Evolutionary conservation across 2,113 vertebrate species (phyloP).

Genomic region (Coreoperca whiteheadi): DNA sequence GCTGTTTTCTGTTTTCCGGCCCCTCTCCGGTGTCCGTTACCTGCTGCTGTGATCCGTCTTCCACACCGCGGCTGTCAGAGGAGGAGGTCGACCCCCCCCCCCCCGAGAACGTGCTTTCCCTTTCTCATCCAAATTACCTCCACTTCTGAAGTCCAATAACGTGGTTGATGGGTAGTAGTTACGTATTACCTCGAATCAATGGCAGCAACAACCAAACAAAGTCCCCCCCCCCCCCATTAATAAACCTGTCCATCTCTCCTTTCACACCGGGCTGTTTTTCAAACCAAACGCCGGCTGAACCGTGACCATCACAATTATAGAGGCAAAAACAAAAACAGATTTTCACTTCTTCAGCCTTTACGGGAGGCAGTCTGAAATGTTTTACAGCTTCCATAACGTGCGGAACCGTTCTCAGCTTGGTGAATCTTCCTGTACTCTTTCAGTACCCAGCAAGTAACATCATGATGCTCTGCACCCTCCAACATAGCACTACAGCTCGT

Average conservation of each 20-base stretch:
- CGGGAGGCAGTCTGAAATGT: not conserved
- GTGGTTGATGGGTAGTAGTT: conserved; percentile 12
- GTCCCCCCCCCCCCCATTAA: conserved; percentile 32
- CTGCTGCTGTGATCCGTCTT: conserved; percentile 2
- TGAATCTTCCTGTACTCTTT: not conserved
- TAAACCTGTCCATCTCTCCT: conserved; percentile 49
- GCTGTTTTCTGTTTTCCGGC: not conserved
- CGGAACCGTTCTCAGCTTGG: not conserved
- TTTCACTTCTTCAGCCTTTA: not conserved
- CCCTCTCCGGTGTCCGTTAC: conserved; percentile 30
- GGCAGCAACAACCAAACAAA: conserved; percentile 19
- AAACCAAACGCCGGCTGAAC: conserved; percentile 15
- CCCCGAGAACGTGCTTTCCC: not conserved
- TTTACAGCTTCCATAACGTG: not conserved
- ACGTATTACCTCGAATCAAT: conserved; percentile 56
- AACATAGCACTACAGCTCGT: not conserved
- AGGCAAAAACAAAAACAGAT: not conserved
- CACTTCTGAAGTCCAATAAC: not conserved
- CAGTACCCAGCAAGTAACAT: not conserved
- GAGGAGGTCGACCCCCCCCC: not conserved
- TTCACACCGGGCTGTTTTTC: conserved; percentile 19
- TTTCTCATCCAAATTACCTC: conserved; percentile 19
- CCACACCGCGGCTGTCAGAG: not conserved
- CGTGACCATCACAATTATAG: conserved; percentile 45
- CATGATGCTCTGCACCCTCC: not conserved